Evolutionary conservation across 2,113 vertebrate genomes (phyloP), one percentile per base, ranked within the genome.

Genomic region (Corythornis vintsioides): DNA sequence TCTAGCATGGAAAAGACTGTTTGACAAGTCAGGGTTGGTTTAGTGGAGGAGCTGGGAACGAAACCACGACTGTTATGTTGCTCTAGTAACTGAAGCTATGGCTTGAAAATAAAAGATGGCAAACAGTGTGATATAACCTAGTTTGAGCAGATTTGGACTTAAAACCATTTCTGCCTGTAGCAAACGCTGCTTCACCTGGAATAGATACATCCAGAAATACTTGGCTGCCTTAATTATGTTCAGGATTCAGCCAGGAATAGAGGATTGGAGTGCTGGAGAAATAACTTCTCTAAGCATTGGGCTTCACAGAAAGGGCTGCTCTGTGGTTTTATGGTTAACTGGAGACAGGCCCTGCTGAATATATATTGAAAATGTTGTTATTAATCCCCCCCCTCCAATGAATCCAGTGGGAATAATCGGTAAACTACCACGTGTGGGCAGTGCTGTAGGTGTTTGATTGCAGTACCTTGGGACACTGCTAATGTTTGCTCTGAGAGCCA

Each of bases 21-120:
- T 96, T 94, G 91, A 86, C 61, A 72, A 71, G 77, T 69, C 74
- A 21, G 40, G 7, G 50, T 72, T 92, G 86, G 29, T 69, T 93
- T 67, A 42, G 10, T 78, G 86, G 59, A 55, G 50, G 43, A 95
- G 63, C 94, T 91, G 92, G 83, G 83, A 71, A 11, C 55, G 60
- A 47, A 78, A 28, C 75, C 66, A 11, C 35, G 53, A 63, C 29
- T 50, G 65, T 91, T 92, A 56, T 66, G 48, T 89, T 96, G 67
- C 89, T 93, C 56, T 78, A 64, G 92, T 76, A 94, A 83, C 88
- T 88, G 52, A 90, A 78, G 78, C 90, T 28, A 31, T 10, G 48
- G 76, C 57, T 77, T 70, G 91, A 86, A 89, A 95, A 88, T 50
- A 57, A 53, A 80, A 64, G 69, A 29, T 80, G 35, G n/a, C 47